These are phyloP conservation scores for Myoxocephalus aenaeus DNA, from an alignment of 2,797 vertebrate species.

Conservation along the genomic window DNA sequence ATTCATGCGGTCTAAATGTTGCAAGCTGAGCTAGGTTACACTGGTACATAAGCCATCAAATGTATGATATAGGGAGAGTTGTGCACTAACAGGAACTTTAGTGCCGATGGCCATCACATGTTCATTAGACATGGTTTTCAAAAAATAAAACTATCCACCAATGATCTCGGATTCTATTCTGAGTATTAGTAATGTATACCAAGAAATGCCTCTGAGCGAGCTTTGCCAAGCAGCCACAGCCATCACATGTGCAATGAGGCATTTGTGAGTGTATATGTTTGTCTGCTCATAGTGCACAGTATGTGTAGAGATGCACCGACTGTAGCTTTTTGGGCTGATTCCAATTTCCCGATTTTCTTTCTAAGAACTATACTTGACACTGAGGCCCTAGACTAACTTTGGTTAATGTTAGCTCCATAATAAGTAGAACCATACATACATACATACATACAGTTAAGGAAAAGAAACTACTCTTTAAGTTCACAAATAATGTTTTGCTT, in stretches of 20 bases:
- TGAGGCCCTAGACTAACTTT: too few relatives aligned
- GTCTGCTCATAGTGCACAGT: constrained; percentile 1
- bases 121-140: too few relatives aligned
- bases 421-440: background rate
- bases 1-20: constrained; percentile 8
- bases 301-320: background rate
- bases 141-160: background rate
- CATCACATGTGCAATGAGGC: constrained; percentile 33
- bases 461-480: background rate
- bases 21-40: background rate
- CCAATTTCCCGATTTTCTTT: background rate
- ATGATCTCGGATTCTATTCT: constrained; percentile 19
- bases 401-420: background rate
- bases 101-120: constrained; percentile 8
- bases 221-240: background rate
- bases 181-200: background rate
- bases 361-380: too few relatives aligned
- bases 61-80: background rate
- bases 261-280: constrained; percentile 24
- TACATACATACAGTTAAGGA: background rate
- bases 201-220: constrained; percentile 20
- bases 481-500: background rate
- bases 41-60: background rate
- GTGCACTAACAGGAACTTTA: background rate
- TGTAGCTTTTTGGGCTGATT: background rate